Percentiles rank a stretch among this genome's conserved stretches.
These are phyloP conservation scores for Drosophila santomea DNA, from an alignment of 1,140 invertebrate genomes.

Conservation along the genomic window DNA sequence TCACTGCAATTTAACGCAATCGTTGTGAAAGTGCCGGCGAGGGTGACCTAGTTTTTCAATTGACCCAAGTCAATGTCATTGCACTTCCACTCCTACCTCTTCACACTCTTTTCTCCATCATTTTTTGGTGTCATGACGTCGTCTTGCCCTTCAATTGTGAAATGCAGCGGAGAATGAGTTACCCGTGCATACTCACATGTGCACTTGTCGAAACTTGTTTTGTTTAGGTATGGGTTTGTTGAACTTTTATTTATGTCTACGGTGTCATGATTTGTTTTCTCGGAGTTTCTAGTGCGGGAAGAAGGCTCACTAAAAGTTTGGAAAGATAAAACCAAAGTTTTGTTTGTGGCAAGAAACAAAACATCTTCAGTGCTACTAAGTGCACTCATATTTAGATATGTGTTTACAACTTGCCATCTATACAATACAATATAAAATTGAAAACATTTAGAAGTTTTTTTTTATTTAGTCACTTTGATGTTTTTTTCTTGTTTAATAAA, in stretches of 20 bases:
- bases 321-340: neutral
- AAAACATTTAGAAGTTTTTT: too few relatives aligned
- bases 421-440: too few relatives aligned
- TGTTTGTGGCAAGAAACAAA: neutral
- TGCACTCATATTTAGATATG: too few relatives aligned
- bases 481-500: too few relatives aligned
- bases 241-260: conserved; percentile 33
- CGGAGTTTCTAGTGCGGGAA: neutral
- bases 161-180: conserved; percentile 26
- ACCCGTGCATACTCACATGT: conserved; percentile 12
- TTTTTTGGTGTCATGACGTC: conserved; percentile 19
- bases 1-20: conserved; percentile 46
- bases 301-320: neutral
- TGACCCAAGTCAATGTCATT: conserved; percentile 45
- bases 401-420: too few relatives aligned
- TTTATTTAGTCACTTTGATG: too few relatives aligned
- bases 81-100: conserved; percentile 19
- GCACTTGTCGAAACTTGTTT: conserved; percentile 60
- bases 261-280: conserved; percentile 26
- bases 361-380: too few relatives aligned
- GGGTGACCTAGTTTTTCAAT: conserved; percentile 41
- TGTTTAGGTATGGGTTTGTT: conserved; percentile 46
- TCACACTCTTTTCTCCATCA: neutral
- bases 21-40: conserved; percentile 46
- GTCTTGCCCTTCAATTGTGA: conserved; percentile 36